A percentile compares a stretch with the other conserved stretches of the same genome.
Conservation (phyloP, 2,113 vertebrate species). For the Laterallus jamaicensis region DNA sequence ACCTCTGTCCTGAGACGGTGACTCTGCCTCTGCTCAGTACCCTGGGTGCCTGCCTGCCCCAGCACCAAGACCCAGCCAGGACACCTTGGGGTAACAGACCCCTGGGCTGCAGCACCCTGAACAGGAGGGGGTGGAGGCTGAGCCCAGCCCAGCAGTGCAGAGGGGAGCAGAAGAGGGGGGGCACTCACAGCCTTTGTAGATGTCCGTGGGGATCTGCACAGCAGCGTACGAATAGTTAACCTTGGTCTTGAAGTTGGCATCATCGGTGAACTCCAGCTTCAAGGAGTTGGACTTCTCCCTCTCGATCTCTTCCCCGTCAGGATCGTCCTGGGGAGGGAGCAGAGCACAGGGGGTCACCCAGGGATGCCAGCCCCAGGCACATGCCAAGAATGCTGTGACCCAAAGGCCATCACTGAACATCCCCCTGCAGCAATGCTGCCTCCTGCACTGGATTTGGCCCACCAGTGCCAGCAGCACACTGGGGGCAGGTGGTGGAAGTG, state of each 20-base stretch:
- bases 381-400: fast-evolving
- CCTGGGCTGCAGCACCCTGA: background rate
- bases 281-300: constrained; percentile 82
- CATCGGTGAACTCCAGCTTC: constrained; percentile 91
- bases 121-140: background rate
- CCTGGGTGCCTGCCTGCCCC: background rate
- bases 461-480: too few relatives aligned
- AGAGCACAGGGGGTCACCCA: background rate
- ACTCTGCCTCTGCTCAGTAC: background rate
- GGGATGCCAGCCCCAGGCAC: background rate
- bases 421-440: background rate
- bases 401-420: background rate
- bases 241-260: constrained; percentile 94
- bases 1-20: background rate
- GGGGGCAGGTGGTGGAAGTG: fast-evolving
- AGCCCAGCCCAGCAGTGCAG: background rate
- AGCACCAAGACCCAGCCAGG: fast-evolving
- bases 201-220: constrained; percentile 99
- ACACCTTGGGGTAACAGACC: fast-evolving
- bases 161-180: background rate
- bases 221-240: constrained; percentile 97
- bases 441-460: background rate
- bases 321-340: constrained; percentile 79
- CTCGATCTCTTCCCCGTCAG: constrained; percentile 85
- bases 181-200: constrained; percentile 99